Percentiles rank a stretch among this genome's conserved stretches.
Conservation (phyloP, 1,140 invertebrate species). For the Zaprionus nigranus region DNA sequence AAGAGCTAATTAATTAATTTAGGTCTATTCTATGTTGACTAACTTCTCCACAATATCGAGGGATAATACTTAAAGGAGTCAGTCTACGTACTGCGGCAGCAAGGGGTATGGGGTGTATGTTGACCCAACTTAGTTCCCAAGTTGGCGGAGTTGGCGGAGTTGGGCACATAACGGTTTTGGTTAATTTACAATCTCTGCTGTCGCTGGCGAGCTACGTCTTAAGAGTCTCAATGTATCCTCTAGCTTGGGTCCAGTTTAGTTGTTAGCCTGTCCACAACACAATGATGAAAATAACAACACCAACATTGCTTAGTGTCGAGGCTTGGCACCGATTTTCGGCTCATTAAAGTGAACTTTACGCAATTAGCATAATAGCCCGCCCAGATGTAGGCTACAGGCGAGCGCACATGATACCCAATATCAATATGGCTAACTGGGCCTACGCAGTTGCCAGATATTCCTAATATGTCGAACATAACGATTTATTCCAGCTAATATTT, state of each 20-base stretch:
- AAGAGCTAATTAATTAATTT: not conserved
- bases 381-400: slow-evolving; percentile 51
- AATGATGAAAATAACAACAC: slow-evolving; percentile 22
- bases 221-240: slow-evolving; percentile 24
- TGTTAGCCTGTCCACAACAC: slow-evolving; percentile 65
- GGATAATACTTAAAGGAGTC: slow-evolving; percentile 14
- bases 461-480: too few species aligned
- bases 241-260: slow-evolving; percentile 74
- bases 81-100: too few species aligned
- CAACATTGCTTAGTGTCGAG: slow-evolving; percentile 48
- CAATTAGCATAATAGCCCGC: slow-evolving; percentile 79
- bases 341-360: slow-evolving; percentile 81
- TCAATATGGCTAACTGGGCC: not conserved
- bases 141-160: not conserved
- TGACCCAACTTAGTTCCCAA: too few species aligned
- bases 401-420: not conserved
- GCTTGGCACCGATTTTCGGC: slow-evolving; percentile 74
- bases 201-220: too few species aligned
- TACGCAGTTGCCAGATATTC: not conserved
- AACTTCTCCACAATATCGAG: slow-evolving; percentile 70
- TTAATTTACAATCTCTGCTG: not conserved
- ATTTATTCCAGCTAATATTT: too few species aligned
- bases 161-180: not conserved
- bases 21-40: slow-evolving; percentile 45
- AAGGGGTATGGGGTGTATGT: too few species aligned